Percentiles rank a stretch among this genome's conserved stretches.
Evolutionary conservation across 2,888 invertebrate genomes (phyloP).

Genomic region (Uropetala carovei): DNA sequence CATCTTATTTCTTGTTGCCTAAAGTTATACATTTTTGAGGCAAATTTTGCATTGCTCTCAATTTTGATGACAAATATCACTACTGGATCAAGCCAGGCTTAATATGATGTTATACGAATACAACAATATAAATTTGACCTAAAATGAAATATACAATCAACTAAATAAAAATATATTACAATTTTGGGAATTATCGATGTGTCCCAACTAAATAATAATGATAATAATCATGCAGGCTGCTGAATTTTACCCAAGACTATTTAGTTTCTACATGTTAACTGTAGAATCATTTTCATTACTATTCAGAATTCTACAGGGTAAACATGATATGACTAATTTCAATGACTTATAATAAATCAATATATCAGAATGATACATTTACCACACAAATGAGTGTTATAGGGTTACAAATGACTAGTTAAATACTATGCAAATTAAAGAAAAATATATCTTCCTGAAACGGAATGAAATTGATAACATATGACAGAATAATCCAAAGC

Average conservation of each 20-base stretch:
- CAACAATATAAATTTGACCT: not conserved
- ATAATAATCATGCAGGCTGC: not conserved
- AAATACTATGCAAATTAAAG: conserved; percentile 31
- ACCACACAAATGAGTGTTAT: conserved; percentile 1
- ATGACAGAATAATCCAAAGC: conserved; percentile 31
- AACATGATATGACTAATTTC: conserved; percentile 34
- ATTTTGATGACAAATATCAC: not conserved
- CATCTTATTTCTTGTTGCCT: too few species aligned
- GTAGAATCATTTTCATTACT: not conserved
- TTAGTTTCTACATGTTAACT: not conserved
- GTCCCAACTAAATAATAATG: not conserved
- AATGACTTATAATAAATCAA: conserved; percentile 34
- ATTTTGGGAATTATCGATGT: not conserved
- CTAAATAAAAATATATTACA: conserved; percentile 12
- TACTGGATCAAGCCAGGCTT: not conserved
- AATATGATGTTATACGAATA: not conserved
- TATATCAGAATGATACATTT: conserved; percentile 8
- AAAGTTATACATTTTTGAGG: too few species aligned
- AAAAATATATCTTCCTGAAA: conserved; percentile 45
- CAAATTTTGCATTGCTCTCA: too few species aligned
- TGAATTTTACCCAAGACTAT: not conserved
- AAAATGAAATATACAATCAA: conserved; percentile 1
- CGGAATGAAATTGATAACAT: conserved; percentile 35
- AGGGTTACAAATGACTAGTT: conserved; percentile 47
- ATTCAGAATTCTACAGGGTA: not conserved